Evolutionary conservation across 2,888 invertebrate genomes (phyloP), one percentile per base, ranked within the genome.

Genomic region (Drosophila longiperda): DNA sequence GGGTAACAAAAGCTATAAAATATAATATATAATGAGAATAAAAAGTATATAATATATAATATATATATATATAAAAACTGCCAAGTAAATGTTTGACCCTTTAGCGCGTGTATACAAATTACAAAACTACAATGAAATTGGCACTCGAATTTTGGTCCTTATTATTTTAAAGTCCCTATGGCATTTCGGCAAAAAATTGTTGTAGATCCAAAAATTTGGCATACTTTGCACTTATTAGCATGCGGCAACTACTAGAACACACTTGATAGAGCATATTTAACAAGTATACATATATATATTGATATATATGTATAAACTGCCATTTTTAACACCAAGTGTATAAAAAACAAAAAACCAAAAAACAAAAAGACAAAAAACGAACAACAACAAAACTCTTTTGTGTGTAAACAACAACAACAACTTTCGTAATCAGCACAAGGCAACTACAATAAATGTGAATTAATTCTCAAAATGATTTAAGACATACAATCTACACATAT

Each of bases 301-400:
- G 49, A 40, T 42, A 64, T 77, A 68, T 63, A 74, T 64, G 66
- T 87, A 87, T 82, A 91, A 90, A 91, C 91, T 91, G 91, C 91
- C 91, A 91, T 92, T 92, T 92, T 92, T 85, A 90, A 91, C 86
- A 90, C 87, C 77, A 86, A 83, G 85, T 91, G 89, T 89, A 90
- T 84, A 83, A 82, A 80, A 85, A 86, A 86, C 66, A 61, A 71
- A 64, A 57, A 33, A 72, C 48, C 6, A 53, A 40, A 48, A 45
- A 60, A 63, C 38, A 48, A 57, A 62, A 60, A 50, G 36, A 38
- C 70, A 66, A 48, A 65, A 83, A 68, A 66, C 59, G 73, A 82
- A 57, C 63, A 59, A 66, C 50, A 61, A 70, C 64, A 69, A 77
- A 69, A 73, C 66, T 77, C 80, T 83, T 89, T 90, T 90, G 82